These are phyloP conservation scores for Copsychus sechellarum DNA, from an alignment of 2,113 vertebrate species.

Conservation along the genomic window DNA sequence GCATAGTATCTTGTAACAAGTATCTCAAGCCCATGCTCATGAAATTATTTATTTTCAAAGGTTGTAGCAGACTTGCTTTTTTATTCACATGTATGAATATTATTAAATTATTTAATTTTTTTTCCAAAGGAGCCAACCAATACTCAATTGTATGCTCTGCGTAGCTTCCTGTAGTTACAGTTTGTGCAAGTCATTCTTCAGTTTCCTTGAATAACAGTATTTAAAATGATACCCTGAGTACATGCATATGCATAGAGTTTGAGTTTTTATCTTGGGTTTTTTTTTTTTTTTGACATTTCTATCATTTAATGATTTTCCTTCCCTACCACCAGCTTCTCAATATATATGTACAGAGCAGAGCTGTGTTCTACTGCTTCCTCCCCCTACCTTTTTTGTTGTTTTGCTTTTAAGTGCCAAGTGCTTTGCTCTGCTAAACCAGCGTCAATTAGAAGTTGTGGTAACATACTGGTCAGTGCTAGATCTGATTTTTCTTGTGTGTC, in stretches of 20 bases:
- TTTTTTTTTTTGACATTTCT: background rate
- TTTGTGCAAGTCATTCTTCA: background rate
- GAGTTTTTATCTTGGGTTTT: background rate
- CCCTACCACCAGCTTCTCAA: background rate
- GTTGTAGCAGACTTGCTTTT: background rate
- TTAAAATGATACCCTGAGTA: background rate
- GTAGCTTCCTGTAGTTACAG: background rate
- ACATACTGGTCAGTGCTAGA: background rate
- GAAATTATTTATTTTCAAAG: background rate
- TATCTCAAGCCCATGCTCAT: background rate
- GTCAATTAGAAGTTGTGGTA: background rate
- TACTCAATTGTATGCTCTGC: background rate
- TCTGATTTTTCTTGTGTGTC: background rate
- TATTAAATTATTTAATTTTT: background rate
- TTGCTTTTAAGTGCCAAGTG: background rate
- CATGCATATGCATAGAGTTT: background rate
- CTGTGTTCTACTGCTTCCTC: background rate
- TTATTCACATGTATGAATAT: fast-evolving
- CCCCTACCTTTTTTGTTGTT: background rate
- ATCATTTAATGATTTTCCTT: background rate
- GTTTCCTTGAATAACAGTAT: background rate
- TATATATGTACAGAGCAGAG: background rate
- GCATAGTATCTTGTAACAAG: background rate
- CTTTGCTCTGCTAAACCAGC: background rate
- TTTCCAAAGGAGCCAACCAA: fast-evolving